Evolutionary conservation across 2,888 invertebrate genomes (phyloP).

Genomic region (Trachelus stipa): DNA sequence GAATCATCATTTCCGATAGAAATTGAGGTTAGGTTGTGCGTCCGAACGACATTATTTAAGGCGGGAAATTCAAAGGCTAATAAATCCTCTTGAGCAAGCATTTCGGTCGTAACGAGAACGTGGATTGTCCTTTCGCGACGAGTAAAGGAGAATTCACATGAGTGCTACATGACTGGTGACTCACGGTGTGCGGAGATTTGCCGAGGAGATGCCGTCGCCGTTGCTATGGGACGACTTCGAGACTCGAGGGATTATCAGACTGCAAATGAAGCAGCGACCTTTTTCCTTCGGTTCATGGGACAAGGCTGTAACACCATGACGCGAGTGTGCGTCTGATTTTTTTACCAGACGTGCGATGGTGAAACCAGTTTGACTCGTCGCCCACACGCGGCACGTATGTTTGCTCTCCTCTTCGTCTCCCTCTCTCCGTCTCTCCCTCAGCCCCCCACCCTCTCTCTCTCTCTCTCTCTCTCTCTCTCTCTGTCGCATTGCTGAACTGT

Average conservation of each 20-base stretch:
- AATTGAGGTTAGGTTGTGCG: not conserved
- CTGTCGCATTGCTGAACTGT: not conserved
- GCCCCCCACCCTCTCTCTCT: not conserved
- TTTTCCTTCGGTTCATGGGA: constrained; percentile 3
- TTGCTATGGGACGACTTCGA: not conserved
- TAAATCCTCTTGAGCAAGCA: not conserved
- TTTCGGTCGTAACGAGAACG: not conserved
- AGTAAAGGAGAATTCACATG: not conserved
- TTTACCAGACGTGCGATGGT: constrained; percentile 29
- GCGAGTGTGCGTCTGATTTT: constrained; percentile 16
- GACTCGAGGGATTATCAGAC: constrained; percentile 4
- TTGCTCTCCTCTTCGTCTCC: not conserved
- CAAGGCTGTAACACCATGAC: constrained; percentile 9
- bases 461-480: not conserved
- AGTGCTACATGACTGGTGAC: not conserved
- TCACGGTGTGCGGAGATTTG: not conserved
- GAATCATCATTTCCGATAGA: not conserved
- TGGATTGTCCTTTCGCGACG: not conserved
- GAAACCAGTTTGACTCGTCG: constrained; percentile 45
- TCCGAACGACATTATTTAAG: not conserved
- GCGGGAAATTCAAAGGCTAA: not conserved
- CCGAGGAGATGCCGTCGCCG: not conserved
- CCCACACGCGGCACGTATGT: constrained; percentile 31
- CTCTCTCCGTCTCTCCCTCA: not conserved
- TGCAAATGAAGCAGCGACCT: constrained; percentile 4